Evolutionary conservation across 1,140 invertebrate species (phyloP).

Genomic region (Drosophila nigrodunni): DNA sequence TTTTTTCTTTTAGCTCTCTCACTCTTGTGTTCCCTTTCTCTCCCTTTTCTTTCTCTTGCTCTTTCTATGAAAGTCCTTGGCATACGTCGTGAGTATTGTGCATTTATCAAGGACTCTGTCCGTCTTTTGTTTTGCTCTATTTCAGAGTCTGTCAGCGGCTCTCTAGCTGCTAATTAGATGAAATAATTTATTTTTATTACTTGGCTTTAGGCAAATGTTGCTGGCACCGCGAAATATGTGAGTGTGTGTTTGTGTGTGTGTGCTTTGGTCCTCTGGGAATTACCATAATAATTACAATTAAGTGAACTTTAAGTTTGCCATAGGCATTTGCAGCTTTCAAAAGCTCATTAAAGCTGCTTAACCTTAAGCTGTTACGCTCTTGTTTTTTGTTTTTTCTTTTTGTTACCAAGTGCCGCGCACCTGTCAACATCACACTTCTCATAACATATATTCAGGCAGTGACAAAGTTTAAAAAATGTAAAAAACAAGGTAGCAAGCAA

Average conservation of each 20-base stretch:
- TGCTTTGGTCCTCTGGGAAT: slow-evolving; percentile 22
- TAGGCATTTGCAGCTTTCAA: background rate
- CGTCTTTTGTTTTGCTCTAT: slow-evolving; percentile 10
- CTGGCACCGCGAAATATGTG: slow-evolving; percentile 53
- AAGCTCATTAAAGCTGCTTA: slow-evolving; percentile 39
- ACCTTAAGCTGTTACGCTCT: slow-evolving; percentile 28
- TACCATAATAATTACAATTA: slow-evolving; percentile 50
- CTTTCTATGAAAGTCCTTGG: too few relatives aligned
- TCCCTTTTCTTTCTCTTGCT: too few relatives aligned
- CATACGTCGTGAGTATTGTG: slow-evolving; percentile 32
- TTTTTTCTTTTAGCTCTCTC: slow-evolving; percentile 1
- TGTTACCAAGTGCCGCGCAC: slow-evolving; percentile 16
- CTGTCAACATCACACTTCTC: slow-evolving; percentile 15
- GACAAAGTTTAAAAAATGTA: slow-evolving; percentile 49
- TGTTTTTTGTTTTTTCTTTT: too few relatives aligned
- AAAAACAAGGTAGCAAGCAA: background rate
- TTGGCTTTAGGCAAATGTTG: slow-evolving; percentile 59
- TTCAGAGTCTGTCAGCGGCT: slow-evolving; percentile 36
- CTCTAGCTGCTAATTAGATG: slow-evolving; percentile 66
- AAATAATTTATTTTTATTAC: slow-evolving; percentile 78
- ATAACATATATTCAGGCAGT: slow-evolving; percentile 26
- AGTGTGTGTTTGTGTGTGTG: slow-evolving; percentile 17
- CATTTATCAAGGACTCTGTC: slow-evolving; percentile 47
- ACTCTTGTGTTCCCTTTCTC: too few relatives aligned
- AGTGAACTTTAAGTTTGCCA: slow-evolving; percentile 43